Evolutionary conservation across 1,140 invertebrate genomes (phyloP).

Genomic region (Kradibia gibbosae): DNA sequence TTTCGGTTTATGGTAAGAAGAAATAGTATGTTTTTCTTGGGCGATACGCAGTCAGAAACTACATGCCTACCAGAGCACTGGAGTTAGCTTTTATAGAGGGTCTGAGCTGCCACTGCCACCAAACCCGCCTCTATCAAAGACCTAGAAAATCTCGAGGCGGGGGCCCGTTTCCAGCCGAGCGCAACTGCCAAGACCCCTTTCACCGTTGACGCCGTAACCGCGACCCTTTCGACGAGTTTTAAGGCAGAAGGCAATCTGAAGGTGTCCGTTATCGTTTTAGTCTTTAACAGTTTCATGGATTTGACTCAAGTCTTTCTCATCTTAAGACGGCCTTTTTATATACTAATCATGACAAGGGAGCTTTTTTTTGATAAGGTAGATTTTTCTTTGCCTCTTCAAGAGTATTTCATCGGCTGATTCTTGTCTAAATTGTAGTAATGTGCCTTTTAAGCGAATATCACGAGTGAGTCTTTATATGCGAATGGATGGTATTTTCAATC

Average conservation of each 20-base stretch:
- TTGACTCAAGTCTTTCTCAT: neutral
- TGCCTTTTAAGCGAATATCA: too few relatives aligned
- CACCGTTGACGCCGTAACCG: conserved; percentile 26
- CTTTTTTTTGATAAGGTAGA: too few relatives aligned
- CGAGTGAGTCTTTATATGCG: too few relatives aligned
- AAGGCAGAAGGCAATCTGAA: neutral
- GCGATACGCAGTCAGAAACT: conserved; percentile 67
- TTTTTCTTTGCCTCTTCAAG: too few relatives aligned
- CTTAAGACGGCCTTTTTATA: too few relatives aligned
- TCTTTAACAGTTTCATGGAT: neutral
- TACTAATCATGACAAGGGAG: too few relatives aligned
- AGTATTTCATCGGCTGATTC: too few relatives aligned
- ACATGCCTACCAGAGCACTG: conserved; percentile 64
- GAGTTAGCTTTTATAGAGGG: conserved; percentile 71
- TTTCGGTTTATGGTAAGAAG: neutral
- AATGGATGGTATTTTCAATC: too few relatives aligned
- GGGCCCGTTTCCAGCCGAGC: conserved; percentile 55
- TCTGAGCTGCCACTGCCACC: conserved; percentile 29
- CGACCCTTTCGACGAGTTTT: neutral
- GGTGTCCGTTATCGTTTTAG: neutral
- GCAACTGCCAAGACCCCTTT: conserved; percentile 44
- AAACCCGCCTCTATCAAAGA: conserved; percentile 63
- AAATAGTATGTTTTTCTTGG: conserved; percentile 57
- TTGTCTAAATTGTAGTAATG: too few relatives aligned
- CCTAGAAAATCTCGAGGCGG: conserved; percentile 62